Percentiles rank a stretch among this genome's conserved stretches.
These are phyloP conservation scores for Scopus umbretta DNA, from an alignment of 2,113 vertebrate species.

Conservation along the genomic window DNA sequence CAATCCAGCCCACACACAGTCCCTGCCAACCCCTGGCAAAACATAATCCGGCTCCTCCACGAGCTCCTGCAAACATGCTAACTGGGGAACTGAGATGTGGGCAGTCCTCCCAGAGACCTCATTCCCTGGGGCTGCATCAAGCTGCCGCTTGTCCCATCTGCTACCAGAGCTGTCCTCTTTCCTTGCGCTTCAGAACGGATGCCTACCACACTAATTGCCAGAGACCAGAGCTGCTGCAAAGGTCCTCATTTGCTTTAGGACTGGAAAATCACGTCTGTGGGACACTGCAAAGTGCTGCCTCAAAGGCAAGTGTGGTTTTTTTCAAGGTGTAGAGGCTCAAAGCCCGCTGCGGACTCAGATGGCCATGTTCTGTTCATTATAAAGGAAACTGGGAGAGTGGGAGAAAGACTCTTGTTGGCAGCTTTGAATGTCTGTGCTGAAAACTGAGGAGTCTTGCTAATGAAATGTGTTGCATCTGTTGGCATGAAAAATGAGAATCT, in stretches of 20 bases:
- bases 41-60: not conserved
- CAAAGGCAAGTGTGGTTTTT: not conserved
- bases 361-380: not conserved
- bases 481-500: not conserved
- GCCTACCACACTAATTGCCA: not conserved
- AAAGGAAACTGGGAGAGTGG: not conserved
- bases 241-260: not conserved
- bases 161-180: not conserved
- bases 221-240: constrained; percentile 15
- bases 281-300: not conserved
- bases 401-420: not conserved
- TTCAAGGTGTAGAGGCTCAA: not conserved
- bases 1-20: not conserved
- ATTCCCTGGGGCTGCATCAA: not conserved
- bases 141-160: constrained; percentile 28
- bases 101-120: not conserved
- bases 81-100: not conserved
- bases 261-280: not conserved
- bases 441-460: not conserved
- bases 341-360: not conserved
- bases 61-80: not conserved
- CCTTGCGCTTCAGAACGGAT: not conserved
- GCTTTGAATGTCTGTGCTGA: not conserved
- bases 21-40: not conserved
- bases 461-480: not conserved